These are phyloP conservation scores for Drosophila merina DNA, from an alignment of 2,888 invertebrate genomes.

Conservation along the genomic window DNA sequence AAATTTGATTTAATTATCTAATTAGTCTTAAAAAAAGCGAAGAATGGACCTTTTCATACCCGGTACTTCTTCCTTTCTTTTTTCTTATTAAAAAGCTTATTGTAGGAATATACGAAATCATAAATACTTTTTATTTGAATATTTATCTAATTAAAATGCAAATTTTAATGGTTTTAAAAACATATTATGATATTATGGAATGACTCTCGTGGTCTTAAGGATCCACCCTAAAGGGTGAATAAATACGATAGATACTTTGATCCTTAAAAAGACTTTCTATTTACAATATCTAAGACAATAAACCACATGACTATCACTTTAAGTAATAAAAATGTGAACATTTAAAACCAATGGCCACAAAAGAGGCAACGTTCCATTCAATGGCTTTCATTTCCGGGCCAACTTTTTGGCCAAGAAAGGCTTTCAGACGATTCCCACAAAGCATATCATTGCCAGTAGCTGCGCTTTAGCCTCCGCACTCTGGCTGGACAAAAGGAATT, in stretches of 20 bases:
- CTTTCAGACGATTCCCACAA: background rate
- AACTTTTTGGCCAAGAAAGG: conserved; percentile 42
- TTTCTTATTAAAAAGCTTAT: background rate
- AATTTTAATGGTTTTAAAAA: no score
- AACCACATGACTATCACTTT: background rate
- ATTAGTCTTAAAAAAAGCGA: no score
- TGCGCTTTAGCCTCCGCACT: conserved; percentile 20
- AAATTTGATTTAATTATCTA: background rate
- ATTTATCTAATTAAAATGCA: no score
- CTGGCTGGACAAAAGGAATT: conserved; percentile 74
- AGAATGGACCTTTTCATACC: no score
- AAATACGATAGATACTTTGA: no score
- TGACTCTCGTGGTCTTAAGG: no score
- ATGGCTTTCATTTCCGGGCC: conserved; percentile 62
- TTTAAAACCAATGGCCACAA: background rate
- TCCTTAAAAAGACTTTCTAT: no score
- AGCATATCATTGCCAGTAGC: conserved; percentile 14
- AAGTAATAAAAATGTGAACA: background rate
- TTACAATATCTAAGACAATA: no score
- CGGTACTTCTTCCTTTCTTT: background rate
- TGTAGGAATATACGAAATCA: background rate
- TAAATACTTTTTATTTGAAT: no score
- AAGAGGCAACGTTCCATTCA: conserved; percentile 40
- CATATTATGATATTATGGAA: no score
- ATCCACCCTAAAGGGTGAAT: no score